Conservation (phyloP, 2,888 invertebrate species). For the Linyphia triangularis region DNA sequence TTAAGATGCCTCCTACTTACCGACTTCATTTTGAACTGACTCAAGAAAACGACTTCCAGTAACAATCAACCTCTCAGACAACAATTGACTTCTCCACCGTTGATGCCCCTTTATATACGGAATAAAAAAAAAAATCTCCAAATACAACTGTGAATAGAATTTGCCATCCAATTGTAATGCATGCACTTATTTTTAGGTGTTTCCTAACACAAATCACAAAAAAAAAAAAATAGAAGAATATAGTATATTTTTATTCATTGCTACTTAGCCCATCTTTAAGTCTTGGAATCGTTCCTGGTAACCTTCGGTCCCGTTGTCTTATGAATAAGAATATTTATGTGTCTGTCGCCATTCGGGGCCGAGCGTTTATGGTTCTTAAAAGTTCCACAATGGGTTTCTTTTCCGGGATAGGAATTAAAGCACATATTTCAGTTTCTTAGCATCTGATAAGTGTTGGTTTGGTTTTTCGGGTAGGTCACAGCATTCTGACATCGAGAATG, state of each 20-base stretch:
- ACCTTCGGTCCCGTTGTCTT: not conserved
- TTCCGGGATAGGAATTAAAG: not conserved
- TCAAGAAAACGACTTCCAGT: not conserved
- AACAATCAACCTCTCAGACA: not conserved
- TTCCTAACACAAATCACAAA: conserved; percentile 37
- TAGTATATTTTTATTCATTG: conserved; percentile 33
- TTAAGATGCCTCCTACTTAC: too few relatives aligned
- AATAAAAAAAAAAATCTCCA: not conserved
- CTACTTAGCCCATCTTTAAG: not conserved
- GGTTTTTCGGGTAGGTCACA: not conserved
- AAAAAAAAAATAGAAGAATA: conserved; percentile 9
- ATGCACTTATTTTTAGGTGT: conserved; percentile 58
- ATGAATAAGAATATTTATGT: conserved; percentile 29
- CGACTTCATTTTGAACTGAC: conserved; percentile 9
- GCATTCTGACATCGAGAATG: not conserved
- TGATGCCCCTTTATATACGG: conserved; percentile 34
- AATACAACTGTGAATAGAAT: conserved; percentile 36
- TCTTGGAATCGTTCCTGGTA: not conserved
- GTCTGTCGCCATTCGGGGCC: conserved; percentile 56
- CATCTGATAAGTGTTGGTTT: not conserved
- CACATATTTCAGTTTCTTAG: too few relatives aligned
- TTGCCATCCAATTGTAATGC: conserved; percentile 33
- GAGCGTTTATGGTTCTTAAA: conserved; percentile 15
- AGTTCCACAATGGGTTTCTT: conserved; percentile 32
- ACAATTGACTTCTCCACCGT: not conserved